Conservation (phyloP, 2,797 vertebrate species). For the Poeciliopsis infans region DNA sequence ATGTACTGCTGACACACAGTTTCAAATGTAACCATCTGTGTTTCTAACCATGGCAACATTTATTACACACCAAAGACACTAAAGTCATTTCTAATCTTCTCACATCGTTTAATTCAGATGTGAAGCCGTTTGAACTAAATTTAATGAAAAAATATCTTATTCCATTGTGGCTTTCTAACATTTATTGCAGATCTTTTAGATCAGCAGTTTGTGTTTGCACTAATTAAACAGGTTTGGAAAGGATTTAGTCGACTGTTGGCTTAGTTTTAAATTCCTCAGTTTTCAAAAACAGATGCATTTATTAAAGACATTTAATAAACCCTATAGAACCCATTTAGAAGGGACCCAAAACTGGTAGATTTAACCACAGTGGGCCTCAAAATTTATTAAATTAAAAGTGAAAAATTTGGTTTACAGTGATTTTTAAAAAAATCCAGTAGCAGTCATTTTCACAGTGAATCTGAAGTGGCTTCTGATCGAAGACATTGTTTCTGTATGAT, state of each 20-base stretch:
- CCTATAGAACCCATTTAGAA: not conserved
- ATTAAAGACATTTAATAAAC: not conserved
- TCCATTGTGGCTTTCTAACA: not conserved
- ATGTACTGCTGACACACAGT: constrained; percentile 54
- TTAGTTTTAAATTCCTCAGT: not conserved
- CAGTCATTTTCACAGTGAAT: too few relatives aligned
- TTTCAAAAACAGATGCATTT: not conserved
- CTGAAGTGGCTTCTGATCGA: too few relatives aligned
- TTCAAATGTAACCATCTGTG: constrained; percentile 14
- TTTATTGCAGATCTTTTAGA: constrained; percentile 2
- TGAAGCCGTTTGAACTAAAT: not conserved
- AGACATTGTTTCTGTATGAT: too few relatives aligned
- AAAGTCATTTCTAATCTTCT: constrained; percentile 1
- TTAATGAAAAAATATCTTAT: not conserved
- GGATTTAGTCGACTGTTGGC: not conserved
- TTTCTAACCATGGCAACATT: constrained; percentile 46
- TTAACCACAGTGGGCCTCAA: too few relatives aligned
- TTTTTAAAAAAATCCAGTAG: too few relatives aligned
- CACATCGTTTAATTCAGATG: not conserved
- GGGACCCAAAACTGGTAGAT: not conserved
- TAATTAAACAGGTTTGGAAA: not conserved
- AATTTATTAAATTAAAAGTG: too few relatives aligned
- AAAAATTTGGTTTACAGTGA: too few relatives aligned
- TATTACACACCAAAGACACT: constrained; percentile 21
- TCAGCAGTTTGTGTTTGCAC: not conserved